These are phyloP conservation scores for Paraescarpia echinospica DNA, from an alignment of 1,140 invertebrate genomes.

Conservation along the genomic window DNA sequence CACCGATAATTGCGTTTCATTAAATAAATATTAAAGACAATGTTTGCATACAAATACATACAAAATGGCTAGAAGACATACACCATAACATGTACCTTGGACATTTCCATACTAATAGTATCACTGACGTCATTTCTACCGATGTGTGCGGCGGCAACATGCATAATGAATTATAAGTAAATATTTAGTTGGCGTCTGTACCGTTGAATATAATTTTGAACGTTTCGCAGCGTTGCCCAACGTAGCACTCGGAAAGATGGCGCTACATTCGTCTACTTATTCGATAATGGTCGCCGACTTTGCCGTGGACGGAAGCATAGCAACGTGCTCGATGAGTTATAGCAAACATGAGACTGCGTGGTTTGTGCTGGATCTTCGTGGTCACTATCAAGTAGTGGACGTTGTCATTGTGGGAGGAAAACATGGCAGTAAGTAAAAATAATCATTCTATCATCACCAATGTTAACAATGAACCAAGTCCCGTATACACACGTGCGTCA, in stretches of 20 bases:
- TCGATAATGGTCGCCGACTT: neutral
- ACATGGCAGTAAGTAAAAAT: neutral
- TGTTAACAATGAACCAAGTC: no score
- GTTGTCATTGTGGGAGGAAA: neutral
- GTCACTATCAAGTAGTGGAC: neutral
- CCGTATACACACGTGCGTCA: no score
- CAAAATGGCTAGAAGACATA: no score
- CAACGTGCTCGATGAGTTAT: neutral
- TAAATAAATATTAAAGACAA: no score
- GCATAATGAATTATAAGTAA: no score
- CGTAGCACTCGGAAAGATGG: neutral
- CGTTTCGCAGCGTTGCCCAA: neutral
- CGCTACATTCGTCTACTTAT: neutral
- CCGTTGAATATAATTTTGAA: neutral
- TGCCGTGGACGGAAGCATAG: neutral
- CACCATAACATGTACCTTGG: no score
- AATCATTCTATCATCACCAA: neutral
- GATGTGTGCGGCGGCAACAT: no score
- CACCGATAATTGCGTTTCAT: no score
- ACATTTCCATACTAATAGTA: no score
- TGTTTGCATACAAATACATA: no score
- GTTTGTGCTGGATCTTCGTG: neutral
- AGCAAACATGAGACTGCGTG: neutral
- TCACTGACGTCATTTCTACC: no score
- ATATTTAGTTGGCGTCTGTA: neutral